phyloP scores from a whole-genome alignment of 2,113 vertebrate species.

The Castor canadensis region DNA sequence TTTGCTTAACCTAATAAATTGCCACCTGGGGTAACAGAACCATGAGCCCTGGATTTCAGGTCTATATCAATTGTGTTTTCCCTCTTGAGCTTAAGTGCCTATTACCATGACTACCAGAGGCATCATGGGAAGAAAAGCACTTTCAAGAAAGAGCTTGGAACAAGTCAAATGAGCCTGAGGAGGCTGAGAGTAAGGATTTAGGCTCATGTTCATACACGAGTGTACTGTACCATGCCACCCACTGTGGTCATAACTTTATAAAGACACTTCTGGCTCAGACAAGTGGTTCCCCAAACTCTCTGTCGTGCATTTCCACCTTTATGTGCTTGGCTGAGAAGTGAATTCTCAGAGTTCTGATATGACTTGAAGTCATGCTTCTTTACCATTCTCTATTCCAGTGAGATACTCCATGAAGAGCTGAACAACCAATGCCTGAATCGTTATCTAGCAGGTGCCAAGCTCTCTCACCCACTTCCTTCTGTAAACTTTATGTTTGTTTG shows the following conservation, averaged over 20 bases:
- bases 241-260: background rate
- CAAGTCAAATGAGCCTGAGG: background rate
- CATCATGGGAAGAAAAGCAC: background rate
- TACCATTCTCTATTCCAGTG: background rate
- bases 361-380: background rate
- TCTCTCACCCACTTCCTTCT: background rate
- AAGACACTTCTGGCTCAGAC: background rate
- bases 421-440: background rate
- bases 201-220: background rate
- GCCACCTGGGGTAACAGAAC: conserved; percentile 49
- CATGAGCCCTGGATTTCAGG: background rate
- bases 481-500: background rate
- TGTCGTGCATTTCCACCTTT: background rate
- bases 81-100: background rate
- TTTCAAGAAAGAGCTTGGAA: background rate
- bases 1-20: conserved; percentile 58
- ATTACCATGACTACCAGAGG: background rate
- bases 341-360: background rate
- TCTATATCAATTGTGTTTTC: background rate
- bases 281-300: background rate
- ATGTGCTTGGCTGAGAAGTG: background rate
- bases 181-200: background rate
- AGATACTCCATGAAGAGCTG: background rate
- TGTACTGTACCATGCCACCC: background rate
- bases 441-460: background rate